Percentiles rank a stretch among this genome's conserved stretches.
These are phyloP conservation scores for Strongylocentrotus purpuratus DNA, from an alignment of 35 echinoderm and acorn worm species.

Conservation along the genomic window DNA sequence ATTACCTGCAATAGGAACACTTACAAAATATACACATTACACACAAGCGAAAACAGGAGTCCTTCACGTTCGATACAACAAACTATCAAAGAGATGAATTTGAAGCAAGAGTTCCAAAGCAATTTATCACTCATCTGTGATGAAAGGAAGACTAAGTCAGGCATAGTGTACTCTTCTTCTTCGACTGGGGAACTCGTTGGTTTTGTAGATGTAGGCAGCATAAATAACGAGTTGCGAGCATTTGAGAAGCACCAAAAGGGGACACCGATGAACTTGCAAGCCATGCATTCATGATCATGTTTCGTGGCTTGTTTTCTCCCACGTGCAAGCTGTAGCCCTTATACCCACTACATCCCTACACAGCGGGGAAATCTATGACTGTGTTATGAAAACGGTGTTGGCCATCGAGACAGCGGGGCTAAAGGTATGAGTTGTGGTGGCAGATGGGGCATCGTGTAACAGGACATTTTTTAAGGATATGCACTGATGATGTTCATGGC, in stretches of 20 bases:
- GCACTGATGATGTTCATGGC: background rate
- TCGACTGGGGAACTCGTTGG: background rate
- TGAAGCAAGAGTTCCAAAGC: background rate
- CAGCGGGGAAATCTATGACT: conserved; percentile 6
- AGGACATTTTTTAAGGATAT: background rate
- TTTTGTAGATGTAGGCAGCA: conserved; percentile 30
- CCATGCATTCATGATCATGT: conserved; percentile 28
- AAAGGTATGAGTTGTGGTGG: background rate
- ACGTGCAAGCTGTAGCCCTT: background rate
- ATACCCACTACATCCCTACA: background rate
- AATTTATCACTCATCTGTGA: conserved; percentile 19
- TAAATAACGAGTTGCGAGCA: conserved; percentile 18
- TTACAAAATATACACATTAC: background rate
- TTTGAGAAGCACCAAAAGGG: conserved; percentile 37
- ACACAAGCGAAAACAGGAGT: too few relatives aligned
- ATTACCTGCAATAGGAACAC: too few relatives aligned
- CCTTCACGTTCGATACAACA: background rate
- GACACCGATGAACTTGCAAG: background rate
- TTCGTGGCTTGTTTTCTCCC: background rate
- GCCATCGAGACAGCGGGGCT: background rate
- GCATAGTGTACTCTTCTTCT: background rate
- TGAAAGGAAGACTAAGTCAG: conserved; percentile 47
- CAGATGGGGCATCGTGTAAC: background rate
- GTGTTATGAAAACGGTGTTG: background rate
- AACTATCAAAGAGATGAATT: background rate